phyloP scores from a whole-genome alignment of 2,888 invertebrate species.

The Siphonodentalium dalli region DNA sequence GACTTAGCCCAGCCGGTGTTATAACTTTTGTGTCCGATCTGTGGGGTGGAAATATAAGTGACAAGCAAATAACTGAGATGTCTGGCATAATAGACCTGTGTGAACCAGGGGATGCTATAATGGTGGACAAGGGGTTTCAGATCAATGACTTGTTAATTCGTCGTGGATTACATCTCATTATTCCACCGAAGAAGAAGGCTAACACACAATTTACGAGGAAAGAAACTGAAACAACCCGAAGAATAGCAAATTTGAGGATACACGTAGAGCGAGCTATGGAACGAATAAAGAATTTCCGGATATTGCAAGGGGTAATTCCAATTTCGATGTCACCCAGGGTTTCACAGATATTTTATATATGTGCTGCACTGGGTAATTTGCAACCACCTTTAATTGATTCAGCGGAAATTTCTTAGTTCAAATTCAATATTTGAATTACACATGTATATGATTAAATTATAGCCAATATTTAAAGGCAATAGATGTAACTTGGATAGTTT shows the following conservation, averaged over 20 bases:
- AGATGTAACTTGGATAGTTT: too few relatives aligned
- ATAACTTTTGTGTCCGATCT: slow-evolving; percentile 30
- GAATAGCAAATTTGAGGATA: slow-evolving; percentile 22
- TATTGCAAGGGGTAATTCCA: slow-evolving; percentile 13
- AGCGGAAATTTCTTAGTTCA: neutral
- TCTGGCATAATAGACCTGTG: slow-evolving; percentile 22
- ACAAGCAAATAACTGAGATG: slow-evolving; percentile 22
- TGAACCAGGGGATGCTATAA: slow-evolving; percentile 30
- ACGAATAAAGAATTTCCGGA: slow-evolving; percentile 15
- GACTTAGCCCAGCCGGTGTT: slow-evolving; percentile 26
- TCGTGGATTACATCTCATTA: slow-evolving; percentile 13
- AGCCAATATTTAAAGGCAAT: too few relatives aligned
- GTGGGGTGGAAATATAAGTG: slow-evolving; percentile 26
- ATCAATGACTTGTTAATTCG: slow-evolving; percentile 23
- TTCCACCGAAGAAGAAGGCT: slow-evolving; percentile 24
- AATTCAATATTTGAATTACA: too few relatives aligned
- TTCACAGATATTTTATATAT: slow-evolving; percentile 8
- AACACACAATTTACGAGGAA: slow-evolving; percentile 5
- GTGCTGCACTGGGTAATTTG: too few relatives aligned
- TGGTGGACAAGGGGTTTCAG: slow-evolving; percentile 33
- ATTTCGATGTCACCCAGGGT: slow-evolving; percentile 1
- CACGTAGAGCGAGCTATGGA: slow-evolving; percentile 14
- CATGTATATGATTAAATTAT: too few relatives aligned
- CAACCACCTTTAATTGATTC: too few relatives aligned
- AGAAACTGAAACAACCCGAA: slow-evolving; percentile 16